These are phyloP conservation scores for Allolobophora icterica DNA, from an alignment of 2,888 invertebrate genomes.

Conservation along the genomic window DNA sequence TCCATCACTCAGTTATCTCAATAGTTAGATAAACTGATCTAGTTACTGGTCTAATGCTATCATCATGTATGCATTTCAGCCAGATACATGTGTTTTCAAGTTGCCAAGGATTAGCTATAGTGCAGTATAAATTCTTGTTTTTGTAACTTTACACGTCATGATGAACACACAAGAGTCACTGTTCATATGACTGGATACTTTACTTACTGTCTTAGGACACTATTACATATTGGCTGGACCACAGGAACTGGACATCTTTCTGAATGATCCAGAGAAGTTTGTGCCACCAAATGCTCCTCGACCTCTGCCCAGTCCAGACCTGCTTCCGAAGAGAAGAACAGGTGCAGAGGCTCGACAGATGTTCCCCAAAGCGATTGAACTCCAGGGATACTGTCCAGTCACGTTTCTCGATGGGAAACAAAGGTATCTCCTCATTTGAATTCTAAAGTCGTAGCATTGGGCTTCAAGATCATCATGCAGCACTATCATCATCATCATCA, in stretches of 20 bases:
- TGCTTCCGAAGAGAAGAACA: conserved; percentile 57
- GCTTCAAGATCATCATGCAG: not conserved
- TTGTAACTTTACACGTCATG: too few species aligned
- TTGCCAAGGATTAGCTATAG: too few species aligned
- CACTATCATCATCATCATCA: not conserved
- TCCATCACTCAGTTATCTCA: too few species aligned
- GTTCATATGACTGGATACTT: not conserved
- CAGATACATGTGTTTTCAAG: too few species aligned
- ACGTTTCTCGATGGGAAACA: conserved; percentile 63
- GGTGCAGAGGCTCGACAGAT: conserved; percentile 54
- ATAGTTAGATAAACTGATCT: too few species aligned
- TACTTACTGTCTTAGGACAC: conserved; percentile 53
- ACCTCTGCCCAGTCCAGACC: conserved; percentile 57
- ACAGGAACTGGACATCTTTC: conserved; percentile 58
- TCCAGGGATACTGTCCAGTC: conserved; percentile 65
- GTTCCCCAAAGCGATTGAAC: conserved; percentile 54
- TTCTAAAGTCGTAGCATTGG: not conserved
- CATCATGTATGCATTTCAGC: too few species aligned
- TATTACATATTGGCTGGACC: conserved; percentile 64
- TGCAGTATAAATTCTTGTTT: too few species aligned
- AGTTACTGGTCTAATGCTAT: too few species aligned
- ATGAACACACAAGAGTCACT: too few species aligned
- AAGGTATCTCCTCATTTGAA: conserved; percentile 52
- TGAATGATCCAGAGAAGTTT: conserved; percentile 60
- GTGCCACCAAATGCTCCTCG: conserved; percentile 60